Base-by-base conservation (phyloP, 2,888 invertebrate genomes). In the Conchocele bisecta region DNA sequence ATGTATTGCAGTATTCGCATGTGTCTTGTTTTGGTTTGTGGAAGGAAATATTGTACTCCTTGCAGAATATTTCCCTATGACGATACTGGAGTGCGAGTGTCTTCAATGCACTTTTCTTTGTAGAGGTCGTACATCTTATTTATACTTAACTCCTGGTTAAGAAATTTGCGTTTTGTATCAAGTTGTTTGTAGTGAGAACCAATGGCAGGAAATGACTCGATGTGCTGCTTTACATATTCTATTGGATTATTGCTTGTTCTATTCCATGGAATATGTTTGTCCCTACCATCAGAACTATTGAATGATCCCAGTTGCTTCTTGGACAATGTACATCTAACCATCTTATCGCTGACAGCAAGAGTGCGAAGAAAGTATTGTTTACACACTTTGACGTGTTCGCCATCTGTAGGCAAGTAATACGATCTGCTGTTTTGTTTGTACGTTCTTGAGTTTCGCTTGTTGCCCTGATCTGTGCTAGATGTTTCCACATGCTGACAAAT, bases 11-110 rank as follows among this genome's bases (percentile, higher is more conserved):
- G n/a, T n/a, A n/a, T n/a, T n/a, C n/a, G n/a, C n/a, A n/a, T n/a
- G n/a, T n/a, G n/a, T n/a, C 26, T 37, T 63, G 63, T 70, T 69
- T 75, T 33, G 69, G 74, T 26, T 65, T 69, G 17, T 28, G 48
- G 42, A 75, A 75, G 6, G 71, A 65, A 5, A 76, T 22, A 35
- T 76, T 79, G 35, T 64, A 79, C 3, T 79, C 50, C 13, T 31
- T 57, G 20, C 73, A 70, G 37, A 79, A 26, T 48, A 53, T 74
- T 75, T 11, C 70, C 63, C 26, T 42, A 39, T 50, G 66, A 64
- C n/a, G 60, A 64, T 51, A 70, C 67, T n/a, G 56, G 29, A 2
- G 37, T 56, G 17, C 17, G 53, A 6, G 41, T 33, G 22, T 58
- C 50, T 11, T 61, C 60, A 31, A 69, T 3, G 22, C 53, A 60